phyloP scores from a whole-genome alignment of 2,888 invertebrate species.

The Leptothorax acervorum region DNA sequence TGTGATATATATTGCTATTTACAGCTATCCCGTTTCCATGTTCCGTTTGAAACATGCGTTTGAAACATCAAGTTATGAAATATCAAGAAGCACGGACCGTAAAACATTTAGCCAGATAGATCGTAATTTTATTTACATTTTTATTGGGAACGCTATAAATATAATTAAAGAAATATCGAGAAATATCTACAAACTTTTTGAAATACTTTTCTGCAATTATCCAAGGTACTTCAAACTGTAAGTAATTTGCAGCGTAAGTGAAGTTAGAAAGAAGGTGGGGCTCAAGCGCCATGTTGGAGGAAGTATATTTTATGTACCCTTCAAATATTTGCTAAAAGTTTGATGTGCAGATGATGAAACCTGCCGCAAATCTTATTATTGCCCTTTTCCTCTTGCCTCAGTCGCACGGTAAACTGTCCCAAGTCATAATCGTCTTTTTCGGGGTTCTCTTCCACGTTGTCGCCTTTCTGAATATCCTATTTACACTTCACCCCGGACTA shows the following conservation, averaged over 20 bases:
- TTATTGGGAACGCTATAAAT: background rate
- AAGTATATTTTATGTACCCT: slow-evolving; percentile 29
- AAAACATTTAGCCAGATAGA: background rate
- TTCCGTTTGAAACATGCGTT: background rate
- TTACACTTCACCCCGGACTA: background rate
- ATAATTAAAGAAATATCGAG: background rate
- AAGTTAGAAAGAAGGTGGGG: background rate
- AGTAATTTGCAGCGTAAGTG: slow-evolving; percentile 16
- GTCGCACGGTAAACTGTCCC: slow-evolving; percentile 3
- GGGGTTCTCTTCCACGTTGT: background rate
- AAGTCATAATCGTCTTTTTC: slow-evolving; percentile 19
- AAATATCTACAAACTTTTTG: background rate
- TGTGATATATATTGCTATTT: slow-evolving; percentile 1
- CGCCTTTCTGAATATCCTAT: background rate
- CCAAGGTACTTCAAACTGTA: background rate
- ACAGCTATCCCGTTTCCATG: background rate
- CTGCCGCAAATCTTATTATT: slow-evolving; percentile 35
- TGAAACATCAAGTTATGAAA: background rate
- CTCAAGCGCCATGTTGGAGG: background rate
- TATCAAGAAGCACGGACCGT: background rate
- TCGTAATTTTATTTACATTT: background rate
- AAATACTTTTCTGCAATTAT: background rate
- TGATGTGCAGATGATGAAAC: slow-evolving; percentile 21
- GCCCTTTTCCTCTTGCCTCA: background rate
- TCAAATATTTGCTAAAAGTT: slow-evolving; percentile 44